Conservation (phyloP, 2,113 vertebrate genomes). For the Acrocephalus kingi region DNA sequence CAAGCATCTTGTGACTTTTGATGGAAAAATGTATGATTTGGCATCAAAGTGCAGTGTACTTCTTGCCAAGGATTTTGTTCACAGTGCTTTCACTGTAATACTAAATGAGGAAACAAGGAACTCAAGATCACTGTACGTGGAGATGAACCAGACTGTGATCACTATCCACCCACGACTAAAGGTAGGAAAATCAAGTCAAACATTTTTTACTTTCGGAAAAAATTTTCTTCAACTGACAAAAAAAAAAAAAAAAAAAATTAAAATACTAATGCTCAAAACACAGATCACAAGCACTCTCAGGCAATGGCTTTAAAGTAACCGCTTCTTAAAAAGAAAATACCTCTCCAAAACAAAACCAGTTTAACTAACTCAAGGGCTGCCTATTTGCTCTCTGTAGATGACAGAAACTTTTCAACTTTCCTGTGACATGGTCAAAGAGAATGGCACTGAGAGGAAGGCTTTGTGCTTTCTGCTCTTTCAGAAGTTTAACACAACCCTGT, state of each 20-base stretch:
- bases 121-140: slow-evolving; percentile 65
- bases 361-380: neutral
- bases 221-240: neutral
- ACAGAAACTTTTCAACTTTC: neutral
- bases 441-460: neutral
- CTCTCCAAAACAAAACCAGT: neutral
- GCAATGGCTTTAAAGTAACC: neutral
- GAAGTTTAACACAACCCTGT: neutral
- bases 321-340: neutral
- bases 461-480: neutral
- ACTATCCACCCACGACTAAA: slow-evolving; percentile 73
- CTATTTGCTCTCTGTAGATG: neutral
- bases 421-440: neutral
- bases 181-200: slow-evolving; percentile 57
- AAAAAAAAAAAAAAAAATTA: neutral
- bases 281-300: neutral
- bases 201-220: neutral
- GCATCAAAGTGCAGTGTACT: slow-evolving; percentile 72
- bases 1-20: slow-evolving; percentile 82
- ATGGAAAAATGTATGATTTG: slow-evolving; percentile 78
- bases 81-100: slow-evolving; percentile 69
- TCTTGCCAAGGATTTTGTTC: slow-evolving; percentile 76
- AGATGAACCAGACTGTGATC: slow-evolving; percentile 68
- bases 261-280: neutral
- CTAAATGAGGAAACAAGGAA: slow-evolving; percentile 41